Percentiles rank a stretch among this genome's conserved stretches.
Conservation (phyloP, 2,888 invertebrate species). For the Leptopterna dolabrata region DNA sequence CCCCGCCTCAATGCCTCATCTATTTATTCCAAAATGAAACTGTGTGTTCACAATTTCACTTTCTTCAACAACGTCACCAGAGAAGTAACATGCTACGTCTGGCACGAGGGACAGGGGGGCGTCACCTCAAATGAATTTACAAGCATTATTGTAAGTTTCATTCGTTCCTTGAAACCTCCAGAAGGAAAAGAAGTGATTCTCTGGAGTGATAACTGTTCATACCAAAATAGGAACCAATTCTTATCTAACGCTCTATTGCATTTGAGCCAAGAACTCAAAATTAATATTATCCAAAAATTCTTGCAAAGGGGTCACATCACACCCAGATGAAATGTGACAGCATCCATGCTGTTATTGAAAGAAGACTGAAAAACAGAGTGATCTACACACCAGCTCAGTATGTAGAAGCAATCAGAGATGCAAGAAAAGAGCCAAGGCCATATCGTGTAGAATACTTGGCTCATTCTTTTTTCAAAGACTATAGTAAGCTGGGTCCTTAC, state of each 20-base stretch:
- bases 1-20: no score
- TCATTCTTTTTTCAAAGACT: no score
- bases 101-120: conserved; percentile 61
- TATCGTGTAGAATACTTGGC: background rate
- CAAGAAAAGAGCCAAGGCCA: background rate
- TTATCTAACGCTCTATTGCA: conserved; percentile 63
- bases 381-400: conserved; percentile 39
- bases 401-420: background rate
- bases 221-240: conserved; percentile 23
- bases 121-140: conserved; percentile 38
- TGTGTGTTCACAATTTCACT: conserved; percentile 60
- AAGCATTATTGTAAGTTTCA: conserved; percentile 43
- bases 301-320: conserved; percentile 62
- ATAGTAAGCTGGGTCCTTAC: no score
- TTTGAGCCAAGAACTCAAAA: conserved; percentile 57
- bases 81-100: conserved; percentile 71
- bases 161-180: background rate
- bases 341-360: background rate
- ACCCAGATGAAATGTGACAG: conserved; percentile 55
- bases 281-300: conserved; percentile 63
- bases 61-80: conserved; percentile 68
- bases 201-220: conserved; percentile 57
- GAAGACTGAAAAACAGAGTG: background rate
- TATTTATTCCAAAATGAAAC: conserved; percentile 59
- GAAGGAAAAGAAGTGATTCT: conserved; percentile 58